Evolutionary conservation across 2,113 vertebrate species (phyloP), one percentile per base, ranked within the genome.

Genomic region (Patagioenas fasciata): DNA sequence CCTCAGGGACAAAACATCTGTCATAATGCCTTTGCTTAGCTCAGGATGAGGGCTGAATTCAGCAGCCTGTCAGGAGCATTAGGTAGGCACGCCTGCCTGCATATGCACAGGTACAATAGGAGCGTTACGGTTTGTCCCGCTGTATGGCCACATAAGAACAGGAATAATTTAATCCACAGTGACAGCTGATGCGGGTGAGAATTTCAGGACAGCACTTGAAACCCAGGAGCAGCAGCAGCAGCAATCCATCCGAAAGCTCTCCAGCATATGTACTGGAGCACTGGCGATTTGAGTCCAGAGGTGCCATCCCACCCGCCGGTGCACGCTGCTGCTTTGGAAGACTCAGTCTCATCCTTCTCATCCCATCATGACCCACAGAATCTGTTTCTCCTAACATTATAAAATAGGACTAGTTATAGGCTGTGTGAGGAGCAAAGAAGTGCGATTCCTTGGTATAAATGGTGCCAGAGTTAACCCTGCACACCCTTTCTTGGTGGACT

Each of bases 401-500:
- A 72, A 56, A 74, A 38, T 0, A 31, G 32, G 14, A 80, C 21
- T 25, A 79, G 60, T 61, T 69, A 17, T 7, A 57, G 48, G 24
- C 44, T 51, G 8, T 0, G 0, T 18, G n/a, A 64, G 56, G 78
- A 58, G 48, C 17, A 74, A 81, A 74, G 20, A 29, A 73, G 88
- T 18, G 38, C 6, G 36, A 74, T 32, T 62, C 34, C 14, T 50
- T 72, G 38, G 38, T 15, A 40, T 38, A 84, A 80, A 36, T 11
- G 5, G 32, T 65, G n/a, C 29, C 53, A 64, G 26, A 61, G 18
- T 34, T 67, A 57, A 72, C 20, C 25, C 32, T 34, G 19, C 16
- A 53, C 24, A 25, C 3, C 0, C 19, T 42, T 5, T 5, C 51
- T 61, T 1, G 0, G 26, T 2, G 66, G 64, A 83, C 7, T 5